Evolutionary conservation across 2,888 invertebrate species (phyloP).

Genomic region (Parnassius mnemosyne): DNA sequence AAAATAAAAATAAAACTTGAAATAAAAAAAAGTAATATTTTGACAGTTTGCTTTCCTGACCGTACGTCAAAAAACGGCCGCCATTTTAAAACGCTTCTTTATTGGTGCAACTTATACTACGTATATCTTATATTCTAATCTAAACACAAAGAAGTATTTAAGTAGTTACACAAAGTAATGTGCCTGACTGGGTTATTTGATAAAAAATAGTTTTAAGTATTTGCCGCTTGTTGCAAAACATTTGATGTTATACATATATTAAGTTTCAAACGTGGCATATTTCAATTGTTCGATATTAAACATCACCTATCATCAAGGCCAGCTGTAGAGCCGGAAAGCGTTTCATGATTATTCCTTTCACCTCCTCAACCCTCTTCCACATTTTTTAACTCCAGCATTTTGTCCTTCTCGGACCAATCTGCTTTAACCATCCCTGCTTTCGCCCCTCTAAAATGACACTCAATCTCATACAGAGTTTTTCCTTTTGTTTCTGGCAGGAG

Average conservation of each 20-base stretch:
- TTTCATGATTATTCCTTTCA: slow-evolving; percentile 41
- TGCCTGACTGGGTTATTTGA: no score
- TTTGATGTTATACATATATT: not conserved
- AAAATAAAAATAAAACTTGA: no score
- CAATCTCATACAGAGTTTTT: slow-evolving; percentile 84
- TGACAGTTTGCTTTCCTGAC: no score
- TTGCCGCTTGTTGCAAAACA: not conserved
- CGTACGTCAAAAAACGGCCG: no score
- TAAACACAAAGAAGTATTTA: slow-evolving; percentile 2
- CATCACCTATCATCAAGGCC: slow-evolving; percentile 43
- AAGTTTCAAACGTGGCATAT: not conserved
- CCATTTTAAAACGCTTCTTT: no score
- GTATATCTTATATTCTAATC: no score
- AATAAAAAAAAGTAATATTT: no score
- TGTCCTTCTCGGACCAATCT: slow-evolving; percentile 49
- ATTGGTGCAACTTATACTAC: no score
- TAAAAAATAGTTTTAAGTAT: no score
- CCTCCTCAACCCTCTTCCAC: slow-evolving; percentile 63
- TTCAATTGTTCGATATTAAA: slow-evolving; percentile 13
- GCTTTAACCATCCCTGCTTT: slow-evolving; percentile 24
- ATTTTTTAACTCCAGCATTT: slow-evolving; percentile 62
- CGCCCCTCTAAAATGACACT: slow-evolving; percentile 74
- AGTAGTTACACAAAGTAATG: slow-evolving; percentile 1
- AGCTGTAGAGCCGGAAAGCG: slow-evolving; percentile 51
- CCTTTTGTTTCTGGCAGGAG: slow-evolving; percentile 86